Evolutionary conservation across 2,797 vertebrate genomes (phyloP).

Genomic region (Psittacula echo): DNA sequence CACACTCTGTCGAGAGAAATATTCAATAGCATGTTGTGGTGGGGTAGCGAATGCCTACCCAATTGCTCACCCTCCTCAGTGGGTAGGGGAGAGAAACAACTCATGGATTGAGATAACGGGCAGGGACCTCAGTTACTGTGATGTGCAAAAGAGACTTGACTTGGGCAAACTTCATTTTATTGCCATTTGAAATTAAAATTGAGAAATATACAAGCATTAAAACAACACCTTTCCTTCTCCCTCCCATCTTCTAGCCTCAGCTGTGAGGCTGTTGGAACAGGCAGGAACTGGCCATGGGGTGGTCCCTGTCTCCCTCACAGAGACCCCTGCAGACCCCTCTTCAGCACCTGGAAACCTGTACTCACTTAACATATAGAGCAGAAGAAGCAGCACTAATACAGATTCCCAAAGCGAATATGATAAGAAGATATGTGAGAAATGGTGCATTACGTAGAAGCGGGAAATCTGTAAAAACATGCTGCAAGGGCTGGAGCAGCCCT

Average conservation of each 20-base stretch:
- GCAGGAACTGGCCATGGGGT: rapidly evolving
- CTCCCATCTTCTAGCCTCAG: not conserved
- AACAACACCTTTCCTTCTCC: rapidly evolving
- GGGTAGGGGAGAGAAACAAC: too few species aligned
- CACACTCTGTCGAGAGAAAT: not conserved
- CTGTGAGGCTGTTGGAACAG: rapidly evolving
- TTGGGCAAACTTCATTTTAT: not conserved
- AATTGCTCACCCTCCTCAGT: not conserved
- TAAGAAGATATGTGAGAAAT: not conserved
- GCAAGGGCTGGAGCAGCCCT: not conserved
- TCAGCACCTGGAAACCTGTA: not conserved
- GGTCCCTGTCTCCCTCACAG: not conserved
- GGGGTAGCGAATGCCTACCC: rapidly evolving
- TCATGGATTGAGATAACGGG: not conserved
- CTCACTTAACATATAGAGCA: rapidly evolving
- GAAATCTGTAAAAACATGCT: not conserved
- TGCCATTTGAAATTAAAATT: not conserved
- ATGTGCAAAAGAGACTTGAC: not conserved
- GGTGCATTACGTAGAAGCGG: not conserved
- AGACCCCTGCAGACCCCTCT: rapidly evolving
- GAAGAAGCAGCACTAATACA: not conserved
- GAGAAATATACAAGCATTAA: not conserved
- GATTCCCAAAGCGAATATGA: not conserved
- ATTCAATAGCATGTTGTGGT: not conserved
- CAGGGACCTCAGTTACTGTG: not conserved